phyloP scores from a whole-genome alignment of 1,140 invertebrate genomes.

The Cydia amplana region DNA sequence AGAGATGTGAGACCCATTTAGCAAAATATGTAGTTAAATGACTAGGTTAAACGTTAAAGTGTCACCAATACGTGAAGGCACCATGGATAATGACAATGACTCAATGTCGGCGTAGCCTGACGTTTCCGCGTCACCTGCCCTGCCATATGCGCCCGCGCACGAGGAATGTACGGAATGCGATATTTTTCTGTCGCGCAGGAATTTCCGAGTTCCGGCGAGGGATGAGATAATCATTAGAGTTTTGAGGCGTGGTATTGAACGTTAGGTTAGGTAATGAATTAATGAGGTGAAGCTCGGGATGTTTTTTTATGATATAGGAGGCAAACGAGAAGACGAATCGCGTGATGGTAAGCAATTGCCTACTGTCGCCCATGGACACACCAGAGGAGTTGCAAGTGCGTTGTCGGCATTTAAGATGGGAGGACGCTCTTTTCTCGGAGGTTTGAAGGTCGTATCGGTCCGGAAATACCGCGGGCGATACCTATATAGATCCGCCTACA shows the following conservation, averaged over 20 bases:
- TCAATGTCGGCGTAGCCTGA: not conserved
- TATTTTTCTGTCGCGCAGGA: conserved; percentile 1
- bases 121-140: conserved; percentile 13
- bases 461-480: no score
- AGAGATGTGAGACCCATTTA: no score
- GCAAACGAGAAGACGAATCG: no score
- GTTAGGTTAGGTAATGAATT: not conserved
- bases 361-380: no score
- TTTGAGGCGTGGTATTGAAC: not conserved
- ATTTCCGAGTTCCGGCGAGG: conserved; percentile 15
- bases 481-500: no score
- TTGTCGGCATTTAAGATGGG: no score
- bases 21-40: not conserved
- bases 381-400: no score
- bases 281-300: not conserved
- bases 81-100: not conserved
- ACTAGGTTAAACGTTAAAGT: not conserved
- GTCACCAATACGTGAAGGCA: conserved; percentile 8
- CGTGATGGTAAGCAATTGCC: no score
- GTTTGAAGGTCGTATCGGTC: no score
- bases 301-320: no score
- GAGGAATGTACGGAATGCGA: conserved; percentile 7
- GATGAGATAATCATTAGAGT: conserved; percentile 22
- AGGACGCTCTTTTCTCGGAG: no score
- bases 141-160: conserved; percentile 15